A percentile compares a stretch with the other conserved stretches of the same genome.
Evolutionary conservation across 2,888 invertebrate genomes (phyloP).

Genomic region (Leucozona laternaria): DNA sequence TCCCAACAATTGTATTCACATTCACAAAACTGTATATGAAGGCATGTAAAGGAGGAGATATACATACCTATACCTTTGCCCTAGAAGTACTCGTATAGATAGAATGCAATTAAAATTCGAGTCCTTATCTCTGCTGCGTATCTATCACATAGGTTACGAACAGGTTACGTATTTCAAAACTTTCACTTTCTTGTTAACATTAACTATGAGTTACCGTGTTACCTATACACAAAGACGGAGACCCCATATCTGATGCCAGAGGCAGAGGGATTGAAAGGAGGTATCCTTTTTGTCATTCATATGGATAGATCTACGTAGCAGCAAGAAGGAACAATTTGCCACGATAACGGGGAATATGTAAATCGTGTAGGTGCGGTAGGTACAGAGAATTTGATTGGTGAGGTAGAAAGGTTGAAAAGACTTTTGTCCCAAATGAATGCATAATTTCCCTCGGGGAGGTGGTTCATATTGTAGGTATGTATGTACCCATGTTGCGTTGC

Average conservation of each 20-base stretch:
- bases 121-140: constrained; percentile 15
- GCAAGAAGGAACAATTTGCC: constrained; percentile 25
- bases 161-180: constrained; percentile 33
- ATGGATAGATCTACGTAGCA: background rate
- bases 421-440: constrained; percentile 68
- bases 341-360: constrained; percentile 20
- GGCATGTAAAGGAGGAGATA: background rate
- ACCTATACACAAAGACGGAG: background rate
- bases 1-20: constrained; percentile 17
- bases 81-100: background rate
- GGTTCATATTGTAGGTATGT: background rate
- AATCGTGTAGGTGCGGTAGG: constrained; percentile 9
- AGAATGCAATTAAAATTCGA: constrained; percentile 54
- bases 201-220: constrained; percentile 16
- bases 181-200: constrained; percentile 58
- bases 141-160: background rate
- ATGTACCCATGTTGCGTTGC: constrained; percentile 5
- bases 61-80: background rate
- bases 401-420: constrained; percentile 48
- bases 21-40: background rate
- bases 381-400: constrained; percentile 22
- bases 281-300: constrained; percentile 25
- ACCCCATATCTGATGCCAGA: background rate
- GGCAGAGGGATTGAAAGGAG: constrained; percentile 4
- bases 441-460: constrained; percentile 64